Base-by-base conservation (phyloP, 2,797 vertebrate genomes). In the Apogon talboti region DNA sequence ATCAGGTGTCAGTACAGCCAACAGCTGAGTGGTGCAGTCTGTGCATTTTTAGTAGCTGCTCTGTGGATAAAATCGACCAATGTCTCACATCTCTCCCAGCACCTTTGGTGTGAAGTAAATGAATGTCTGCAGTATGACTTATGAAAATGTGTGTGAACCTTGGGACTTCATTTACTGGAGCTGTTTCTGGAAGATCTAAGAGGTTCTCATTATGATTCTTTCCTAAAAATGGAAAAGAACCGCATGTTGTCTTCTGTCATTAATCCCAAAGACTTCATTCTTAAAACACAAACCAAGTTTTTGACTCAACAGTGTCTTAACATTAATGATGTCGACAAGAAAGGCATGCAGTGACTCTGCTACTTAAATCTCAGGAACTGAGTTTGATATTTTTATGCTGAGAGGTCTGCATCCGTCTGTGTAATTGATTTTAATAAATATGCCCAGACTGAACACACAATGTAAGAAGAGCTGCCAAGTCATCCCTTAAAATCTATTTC, bases 401-500 rank as follows among this genome's bases (percentile, higher is more conserved):
- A 42, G 15, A 28, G 21, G 0, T 4, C 14, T 42, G 52, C 47
- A 21, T 50, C 33, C 13, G 48, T 21, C 13, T 51, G 0, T 30
- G 4, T 49, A 11, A 54, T 51, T 37, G 1, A 58, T 53, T 70
- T 56, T 63, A 52, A 28, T 38, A 47, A 16, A 9, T 12, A 9
- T 50, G 3, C 30, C 35, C 12, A 5, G 56, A 55, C 50, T 16
- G 10, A 18, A 12, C 21, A 19, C 16, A 69, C 52, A 63, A 19
- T 64, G 15, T 46, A 42, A 24, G 45, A 42, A 41, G 13, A 35
- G 13, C 42, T 65, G 71, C 59, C 74, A 75, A 71, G 48, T 52
- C 38, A 61, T 46, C 58, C 21, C 24, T 49, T 30, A 35, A 24
- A 41, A 66, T 68, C 13, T 66, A 12, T 65, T 65, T 74, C 38